Evolutionary conservation across 2,113 vertebrate genomes (phyloP), one percentile per base, ranked within the genome.

Genomic region (Phocoena phocoena): DNA sequence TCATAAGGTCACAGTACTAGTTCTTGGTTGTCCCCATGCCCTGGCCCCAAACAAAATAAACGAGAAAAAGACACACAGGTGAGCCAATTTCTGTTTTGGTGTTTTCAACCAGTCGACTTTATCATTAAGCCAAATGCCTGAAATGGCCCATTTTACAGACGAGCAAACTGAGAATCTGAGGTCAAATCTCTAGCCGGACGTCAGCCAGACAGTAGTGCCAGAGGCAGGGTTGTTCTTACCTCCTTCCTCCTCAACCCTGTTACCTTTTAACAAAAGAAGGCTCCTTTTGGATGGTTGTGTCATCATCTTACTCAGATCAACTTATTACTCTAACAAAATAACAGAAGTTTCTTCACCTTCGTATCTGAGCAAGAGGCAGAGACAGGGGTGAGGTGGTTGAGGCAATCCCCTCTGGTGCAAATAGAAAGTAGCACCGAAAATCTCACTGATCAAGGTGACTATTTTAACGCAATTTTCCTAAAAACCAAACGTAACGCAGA

Each of bases 201-300:
- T n/a, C 11, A 11, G 76, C 55, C 33, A 65, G n/a, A 36, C 2
- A 11, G 20, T 3, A 2, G 5, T 1, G 3, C 47, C 76, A 1
- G 17, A 74, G 28, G 77, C 41, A 38, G 65, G 31, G 28, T 21
- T 8, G 18, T 33, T 47, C 28, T 13, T 28, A 8, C 25, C 50
- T 6, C 21, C 23, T 71, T 10, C 62, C 60, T 68, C 70, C 62
- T 47, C n/a, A 21, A 17, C 38, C 10, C 17, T 10, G 9, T 8
- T 8, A 8, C 65, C 65, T 26, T 95, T 6, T 18, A 23, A 68
- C 86, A 58, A 9, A 77, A 38, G 38, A 3, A 1, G 38, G 25
- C 14, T 94, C 47, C 71, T 62, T 88, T 41, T 8, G 50, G 67
- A n/a, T 17, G 1, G 63, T 41, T 47, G 11, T 14, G 5, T 41